Base-by-base conservation (phyloP, 2,888 invertebrate genomes). In the Metopia argyrocephala region DNA sequence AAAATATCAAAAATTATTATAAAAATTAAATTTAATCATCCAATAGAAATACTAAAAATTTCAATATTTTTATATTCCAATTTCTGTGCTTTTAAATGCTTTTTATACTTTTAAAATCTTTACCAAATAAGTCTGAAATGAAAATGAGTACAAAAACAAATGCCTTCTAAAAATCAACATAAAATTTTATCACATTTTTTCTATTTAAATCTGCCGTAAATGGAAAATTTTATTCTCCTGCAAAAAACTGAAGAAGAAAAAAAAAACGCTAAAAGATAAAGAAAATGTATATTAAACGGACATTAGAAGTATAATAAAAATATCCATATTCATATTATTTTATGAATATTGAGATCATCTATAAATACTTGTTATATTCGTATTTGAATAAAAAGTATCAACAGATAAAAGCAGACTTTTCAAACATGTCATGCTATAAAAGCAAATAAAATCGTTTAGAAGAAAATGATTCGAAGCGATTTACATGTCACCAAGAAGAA, bases 261-360 rank as follows among this genome's bases (percentile, higher is more conserved):
- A n/a, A n/a, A n/a, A n/a, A n/a, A n/a, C n/a, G n/a, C n/a, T n/a
- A n/a, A n/a, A n/a, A n/a, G n/a, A n/a, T n/a, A n/a, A n/a, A n/a
- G n/a, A n/a, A n/a, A n/a, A n/a, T n/a, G n/a, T n/a, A n/a, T 50
- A 65, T 31, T 65, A 52, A 65, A 31, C 50, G 15, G 52, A 5
- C 65, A 52, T 65, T 65, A 65, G n/a, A 54, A 52, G 66, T 54
- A 12, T 66, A 54, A 66, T 66, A 66, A 54, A 38, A 52, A 66
- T n/a, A n/a, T 66, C 66, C 66, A 54, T 66, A 66, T 38, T 52
- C 52, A 31, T 38, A 38, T 66, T 25, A 66, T 66, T 66, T 66
- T 66, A 65, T 52, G 65, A 65, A 52, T 52, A 66, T 66, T 54
- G 4, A 66, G 23, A 66, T 38, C 18, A 54, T 54, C 54, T 66